Evolutionary conservation across 2,113 vertebrate genomes (phyloP).

Genomic region (Psettodes erumei): DNA sequence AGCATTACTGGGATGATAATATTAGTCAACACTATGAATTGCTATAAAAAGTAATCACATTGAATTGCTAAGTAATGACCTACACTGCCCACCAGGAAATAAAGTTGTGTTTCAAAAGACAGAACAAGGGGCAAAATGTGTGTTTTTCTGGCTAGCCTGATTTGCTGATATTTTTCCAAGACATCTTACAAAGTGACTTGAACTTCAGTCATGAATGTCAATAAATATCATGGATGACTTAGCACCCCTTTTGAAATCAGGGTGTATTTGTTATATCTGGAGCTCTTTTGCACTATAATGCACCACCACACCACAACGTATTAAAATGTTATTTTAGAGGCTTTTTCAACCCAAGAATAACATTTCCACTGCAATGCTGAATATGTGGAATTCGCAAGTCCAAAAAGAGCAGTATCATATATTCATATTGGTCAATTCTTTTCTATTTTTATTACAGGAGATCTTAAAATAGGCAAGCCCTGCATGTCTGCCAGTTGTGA

Average conservation of each 20-base stretch:
- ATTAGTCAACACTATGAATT: no score
- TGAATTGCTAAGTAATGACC: not conserved
- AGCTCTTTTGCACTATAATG: not conserved
- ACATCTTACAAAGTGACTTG: not conserved
- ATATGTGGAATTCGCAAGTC: not conserved
- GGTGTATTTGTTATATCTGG: not conserved
- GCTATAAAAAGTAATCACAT: no score
- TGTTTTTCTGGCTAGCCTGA: not conserved
- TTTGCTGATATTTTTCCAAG: not conserved
- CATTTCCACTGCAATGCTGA: slow-evolving; percentile 8
- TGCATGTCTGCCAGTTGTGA: not conserved
- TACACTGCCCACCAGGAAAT: not conserved
- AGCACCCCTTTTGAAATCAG: not conserved
- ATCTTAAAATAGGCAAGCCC: not conserved
- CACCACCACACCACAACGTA: not conserved
- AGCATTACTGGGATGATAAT: no score
- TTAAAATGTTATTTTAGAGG: slow-evolving; percentile 2
- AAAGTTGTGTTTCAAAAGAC: not conserved
- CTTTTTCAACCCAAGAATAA: slow-evolving; percentile 12
- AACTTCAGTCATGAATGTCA: not conserved
- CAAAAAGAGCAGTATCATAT: not conserved
- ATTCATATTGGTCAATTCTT: slow-evolving; percentile 3
- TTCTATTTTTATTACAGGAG: not conserved
- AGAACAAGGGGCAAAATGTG: not conserved
- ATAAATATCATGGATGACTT: slow-evolving; percentile 13